Evolutionary conservation across 2,113 vertebrate species (phyloP).

Genomic region (Capreolus pygargus): DNA sequence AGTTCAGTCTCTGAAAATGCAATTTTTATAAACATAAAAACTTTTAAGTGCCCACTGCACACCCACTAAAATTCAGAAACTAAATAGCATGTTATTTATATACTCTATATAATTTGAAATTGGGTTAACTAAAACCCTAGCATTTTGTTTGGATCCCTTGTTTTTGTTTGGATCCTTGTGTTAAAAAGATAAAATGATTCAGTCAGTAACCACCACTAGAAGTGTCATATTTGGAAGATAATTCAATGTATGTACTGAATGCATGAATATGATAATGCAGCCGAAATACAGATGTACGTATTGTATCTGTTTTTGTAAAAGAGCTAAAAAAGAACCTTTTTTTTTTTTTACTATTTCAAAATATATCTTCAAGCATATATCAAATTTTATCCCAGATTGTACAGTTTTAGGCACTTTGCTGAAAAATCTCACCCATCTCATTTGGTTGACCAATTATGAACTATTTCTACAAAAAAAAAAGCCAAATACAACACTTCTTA

Average conservation of each 20-base stretch:
- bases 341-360: not conserved
- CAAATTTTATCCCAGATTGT: not conserved
- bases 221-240: not conserved
- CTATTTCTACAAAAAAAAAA: not conserved
- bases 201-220: not conserved
- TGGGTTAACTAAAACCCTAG: not conserved
- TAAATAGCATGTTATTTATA: not conserved
- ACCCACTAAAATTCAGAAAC: constrained; percentile 29
- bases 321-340: not conserved
- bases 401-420: not conserved
- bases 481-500: not conserved
- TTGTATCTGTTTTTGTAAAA: not conserved
- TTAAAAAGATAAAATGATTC: not conserved
- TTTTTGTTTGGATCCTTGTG: not conserved
- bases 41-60: not conserved
- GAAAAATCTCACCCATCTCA: not conserved
- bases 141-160: not conserved
- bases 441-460: not conserved
- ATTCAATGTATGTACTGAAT: not conserved
- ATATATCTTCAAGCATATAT: not conserved
- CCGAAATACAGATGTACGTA: not conserved
- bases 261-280: constrained; percentile 8
- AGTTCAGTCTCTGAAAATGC: constrained; percentile 40
- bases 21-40: constrained; percentile 15
- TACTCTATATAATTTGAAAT: constrained; percentile 57